Percentiles rank a stretch among this genome's conserved stretches.
Evolutionary conservation across 2,797 vertebrate genomes (phyloP).

Genomic region (Selene dorsalis): DNA sequence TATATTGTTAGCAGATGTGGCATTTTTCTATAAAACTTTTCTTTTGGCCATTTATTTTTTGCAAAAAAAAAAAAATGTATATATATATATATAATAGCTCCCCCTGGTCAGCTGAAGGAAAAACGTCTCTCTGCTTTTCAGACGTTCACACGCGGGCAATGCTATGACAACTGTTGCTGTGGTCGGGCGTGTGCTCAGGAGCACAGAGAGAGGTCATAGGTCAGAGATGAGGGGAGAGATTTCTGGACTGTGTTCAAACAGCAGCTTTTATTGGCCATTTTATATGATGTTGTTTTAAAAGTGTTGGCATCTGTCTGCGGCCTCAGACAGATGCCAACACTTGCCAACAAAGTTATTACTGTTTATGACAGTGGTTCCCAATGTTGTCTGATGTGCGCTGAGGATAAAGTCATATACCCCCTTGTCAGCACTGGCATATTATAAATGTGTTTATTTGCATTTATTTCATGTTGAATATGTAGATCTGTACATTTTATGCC

Average conservation of each 20-base stretch:
- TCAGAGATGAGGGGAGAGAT: conserved; percentile 74
- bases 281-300: conserved; percentile 26
- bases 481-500: neutral
- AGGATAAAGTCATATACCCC: neutral
- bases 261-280: conserved; percentile 27
- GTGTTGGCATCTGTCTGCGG: conserved; percentile 19
- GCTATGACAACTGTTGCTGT: conserved; percentile 85
- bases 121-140: conserved; percentile 64
- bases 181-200: conserved; percentile 64
- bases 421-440: neutral
- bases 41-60: conserved; percentile 13
- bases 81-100: neutral
- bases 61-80: neutral
- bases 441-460: neutral
- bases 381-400: neutral
- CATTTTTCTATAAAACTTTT: conserved; percentile 15
- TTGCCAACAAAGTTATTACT: neutral
- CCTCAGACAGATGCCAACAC: neutral
- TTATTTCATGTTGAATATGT: neutral
- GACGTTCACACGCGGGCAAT: conserved; percentile 69
- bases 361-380: conserved; percentile 8
- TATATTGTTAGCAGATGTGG: conserved; percentile 61
- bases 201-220: conserved; percentile 74
- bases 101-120: conserved; percentile 40
- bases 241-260: conserved; percentile 32